Base-by-base conservation (phyloP, 2,888 invertebrate species). In the Scrobipalpa costella region DNA sequence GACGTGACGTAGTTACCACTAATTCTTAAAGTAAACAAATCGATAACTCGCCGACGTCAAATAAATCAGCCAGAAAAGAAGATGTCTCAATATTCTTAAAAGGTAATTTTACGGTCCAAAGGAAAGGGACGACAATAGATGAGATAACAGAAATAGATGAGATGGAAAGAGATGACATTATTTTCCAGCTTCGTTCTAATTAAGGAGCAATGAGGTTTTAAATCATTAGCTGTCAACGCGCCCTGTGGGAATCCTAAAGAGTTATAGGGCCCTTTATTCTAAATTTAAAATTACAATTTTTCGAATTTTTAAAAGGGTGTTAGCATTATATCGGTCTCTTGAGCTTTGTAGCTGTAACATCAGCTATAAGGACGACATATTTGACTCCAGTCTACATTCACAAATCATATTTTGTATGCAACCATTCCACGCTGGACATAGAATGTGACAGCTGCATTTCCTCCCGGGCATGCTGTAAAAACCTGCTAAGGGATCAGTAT, bases 201-300 rank as follows among this genome's bases (percentile, higher is more conserved):
- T 88, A 89, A 85, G 88, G 82, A 86, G 86, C 84, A 83, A 79
- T 78, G 80, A 79, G 82, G 79, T 79, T 80, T 73, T 91, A 91
- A 90, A 91, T 91, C 90, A 90, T 89, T 84, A 75, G 80, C 85
- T 88, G 90, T 90, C 90, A 80, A 83, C 90, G 90, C 85, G 77
- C 90, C 86, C 90, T 86, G 89, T 90, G 90, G 90, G 90, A 89
- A 89, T 85, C 82, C 85, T 76, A 76, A 84, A 90, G 90, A 91
- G 85, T 90, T 91, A 91, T 91, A 83, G 81, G 83, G 78, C 79
- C 83, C 87, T 88, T 88, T 90, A 90, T 91, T 90, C 89, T 90
- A 90, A 89, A 89, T 90, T 90, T 90, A 87, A 89, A 90, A 88
- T 90, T 90, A 90, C 86, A 86, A 85, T 88, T 87, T 84, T 83